phyloP scores from a whole-genome alignment of 2,888 invertebrate genomes.

The Nomada hirtipes region DNA sequence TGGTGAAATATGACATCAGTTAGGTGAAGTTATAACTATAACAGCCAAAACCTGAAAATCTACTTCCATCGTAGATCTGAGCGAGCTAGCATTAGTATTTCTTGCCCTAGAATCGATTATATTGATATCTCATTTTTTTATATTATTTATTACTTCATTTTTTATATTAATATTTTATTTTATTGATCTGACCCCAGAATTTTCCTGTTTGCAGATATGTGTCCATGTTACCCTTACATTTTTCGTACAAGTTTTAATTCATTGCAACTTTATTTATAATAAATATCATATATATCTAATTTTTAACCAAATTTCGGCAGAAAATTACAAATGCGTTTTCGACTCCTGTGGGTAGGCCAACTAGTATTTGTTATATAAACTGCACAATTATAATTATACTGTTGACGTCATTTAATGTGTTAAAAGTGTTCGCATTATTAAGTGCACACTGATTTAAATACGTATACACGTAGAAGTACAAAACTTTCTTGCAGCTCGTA shows the following conservation, averaged over 20 bases:
- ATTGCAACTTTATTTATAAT: too few species aligned
- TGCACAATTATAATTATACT: not conserved
- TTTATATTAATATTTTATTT: too few species aligned
- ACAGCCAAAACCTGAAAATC: constrained; percentile 20
- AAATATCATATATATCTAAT: too few species aligned
- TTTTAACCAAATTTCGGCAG: too few species aligned
- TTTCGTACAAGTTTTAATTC: too few species aligned
- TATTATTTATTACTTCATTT: too few species aligned
- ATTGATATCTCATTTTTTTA: not conserved
- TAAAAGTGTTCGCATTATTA: not conserved
- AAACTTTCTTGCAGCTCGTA: constrained; percentile 10
- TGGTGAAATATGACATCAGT: constrained; percentile 37
- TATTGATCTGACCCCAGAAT: too few species aligned
- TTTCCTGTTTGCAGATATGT: too few species aligned
- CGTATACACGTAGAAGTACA: not conserved
- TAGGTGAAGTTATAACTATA: constrained; percentile 22
- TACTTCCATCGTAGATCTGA: not conserved
- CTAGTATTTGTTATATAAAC: not conserved
- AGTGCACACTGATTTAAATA: not conserved
- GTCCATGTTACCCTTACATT: too few species aligned
- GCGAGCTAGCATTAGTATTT: not conserved
- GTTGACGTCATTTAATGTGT: not conserved
- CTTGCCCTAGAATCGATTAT: not conserved
- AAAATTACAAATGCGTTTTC: too few species aligned
- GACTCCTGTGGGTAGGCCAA: not conserved